Percentiles rank a stretch among this genome's conserved stretches.
Evolutionary conservation across 2,113 vertebrate species (phyloP).

Genomic region (Trichomycterus rosablanca): DNA sequence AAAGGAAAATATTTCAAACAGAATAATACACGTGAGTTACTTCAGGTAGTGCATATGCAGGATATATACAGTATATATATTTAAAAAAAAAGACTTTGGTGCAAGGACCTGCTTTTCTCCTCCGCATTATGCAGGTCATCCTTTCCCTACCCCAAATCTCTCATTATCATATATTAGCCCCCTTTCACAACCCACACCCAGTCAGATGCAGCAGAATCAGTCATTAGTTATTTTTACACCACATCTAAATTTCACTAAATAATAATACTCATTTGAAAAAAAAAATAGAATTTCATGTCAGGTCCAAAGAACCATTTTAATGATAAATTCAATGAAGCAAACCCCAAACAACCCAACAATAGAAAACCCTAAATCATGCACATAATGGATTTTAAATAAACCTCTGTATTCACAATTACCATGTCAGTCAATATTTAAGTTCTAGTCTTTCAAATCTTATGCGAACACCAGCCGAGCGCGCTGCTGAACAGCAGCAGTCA

Average conservation of each 20-base stretch:
- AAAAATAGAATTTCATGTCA: too few relatives aligned
- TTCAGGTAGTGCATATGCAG: too few relatives aligned
- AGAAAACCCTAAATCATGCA: too few relatives aligned
- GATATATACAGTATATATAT: too few relatives aligned
- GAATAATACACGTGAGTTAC: too few relatives aligned
- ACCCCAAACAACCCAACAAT: too few relatives aligned
- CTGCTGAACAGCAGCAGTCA: slow-evolving; percentile 4
- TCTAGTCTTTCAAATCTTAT: slow-evolving; percentile 9
- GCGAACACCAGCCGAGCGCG: slow-evolving; percentile 10
- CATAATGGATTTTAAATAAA: too few relatives aligned
- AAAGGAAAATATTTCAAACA: too few relatives aligned
- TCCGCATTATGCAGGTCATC: slow-evolving; percentile 39
- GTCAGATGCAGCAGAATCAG: neutral
- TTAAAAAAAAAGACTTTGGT: too few relatives aligned
- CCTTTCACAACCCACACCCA: slow-evolving; percentile 12
- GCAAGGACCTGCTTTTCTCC: slow-evolving; percentile 18
- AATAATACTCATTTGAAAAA: neutral
- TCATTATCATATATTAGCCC: slow-evolving; percentile 19
- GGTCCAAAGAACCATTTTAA: too few relatives aligned
- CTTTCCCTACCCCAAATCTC: slow-evolving; percentile 11
- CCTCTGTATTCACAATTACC: neutral
- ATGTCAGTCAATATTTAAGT: slow-evolving; percentile 5
- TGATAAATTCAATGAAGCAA: too few relatives aligned
- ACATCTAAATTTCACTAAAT: neutral
- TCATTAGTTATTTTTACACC: neutral